Percentiles rank a stretch among this genome's conserved stretches.
phyloP scores from a whole-genome alignment of 2,888 invertebrate genomes.

The Venusia cambrica region DNA sequence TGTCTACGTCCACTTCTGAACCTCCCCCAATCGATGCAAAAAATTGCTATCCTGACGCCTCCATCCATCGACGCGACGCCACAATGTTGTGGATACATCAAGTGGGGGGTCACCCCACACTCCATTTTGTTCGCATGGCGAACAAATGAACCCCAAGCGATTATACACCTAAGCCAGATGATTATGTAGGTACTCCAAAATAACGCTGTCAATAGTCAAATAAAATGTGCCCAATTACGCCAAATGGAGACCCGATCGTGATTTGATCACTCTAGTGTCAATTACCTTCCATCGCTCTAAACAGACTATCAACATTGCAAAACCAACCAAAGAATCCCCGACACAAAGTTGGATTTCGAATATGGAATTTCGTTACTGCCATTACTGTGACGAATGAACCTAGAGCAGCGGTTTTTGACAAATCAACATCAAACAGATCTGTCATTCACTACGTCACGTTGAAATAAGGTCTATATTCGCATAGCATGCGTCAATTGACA shows the following conservation, averaged over 20 bases:
- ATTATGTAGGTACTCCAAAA: no score
- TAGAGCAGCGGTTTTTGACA: constrained; percentile 3
- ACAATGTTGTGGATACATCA: no score
- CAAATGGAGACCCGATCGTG: constrained; percentile 16
- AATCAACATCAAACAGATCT: constrained; percentile 1
- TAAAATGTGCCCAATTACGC: constrained; percentile 18
- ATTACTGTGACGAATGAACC: constrained; percentile 1
- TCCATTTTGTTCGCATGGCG: no score
- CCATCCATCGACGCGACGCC: no score
- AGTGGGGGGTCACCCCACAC: no score
- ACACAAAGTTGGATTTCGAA: background rate
- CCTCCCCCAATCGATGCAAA: no score
- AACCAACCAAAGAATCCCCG: background rate
- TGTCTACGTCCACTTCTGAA: no score
- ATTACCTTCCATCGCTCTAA: constrained; percentile 20
- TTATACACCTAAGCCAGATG: constrained; percentile 5
- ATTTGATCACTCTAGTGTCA: constrained; percentile 20
- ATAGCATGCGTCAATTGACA: constrained; percentile 19
- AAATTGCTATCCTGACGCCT: no score
- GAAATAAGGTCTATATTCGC: constrained; percentile 12
- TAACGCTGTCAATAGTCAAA: constrained; percentile 12
- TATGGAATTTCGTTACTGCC: background rate
- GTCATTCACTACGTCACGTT: constrained; percentile 1
- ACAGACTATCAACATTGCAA: background rate
- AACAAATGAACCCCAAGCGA: no score